phyloP scores from a whole-genome alignment of 2,113 vertebrate genomes.

The Equus przewalskii region DNA sequence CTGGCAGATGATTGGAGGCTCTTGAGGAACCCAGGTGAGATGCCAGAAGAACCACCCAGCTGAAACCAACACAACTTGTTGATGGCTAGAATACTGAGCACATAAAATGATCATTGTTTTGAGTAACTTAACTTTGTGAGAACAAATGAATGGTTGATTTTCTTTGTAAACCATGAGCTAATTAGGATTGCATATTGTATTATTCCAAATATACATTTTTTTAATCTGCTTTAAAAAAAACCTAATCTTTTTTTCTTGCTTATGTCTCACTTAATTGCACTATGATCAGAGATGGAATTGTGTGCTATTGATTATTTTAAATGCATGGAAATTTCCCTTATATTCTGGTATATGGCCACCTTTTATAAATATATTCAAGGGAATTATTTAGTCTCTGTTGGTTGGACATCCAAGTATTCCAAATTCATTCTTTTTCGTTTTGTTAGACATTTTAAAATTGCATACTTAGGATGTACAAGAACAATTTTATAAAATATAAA shows the following conservation, averaged over 20 bases:
- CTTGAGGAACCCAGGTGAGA: not conserved
- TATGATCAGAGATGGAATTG: not conserved
- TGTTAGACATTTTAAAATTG: not conserved
- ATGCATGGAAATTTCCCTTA: not conserved
- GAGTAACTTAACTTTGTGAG: not conserved
- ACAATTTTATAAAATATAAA: not conserved
- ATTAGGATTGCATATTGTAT: no score
- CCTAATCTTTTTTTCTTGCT: not conserved
- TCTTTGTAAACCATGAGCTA: not conserved
- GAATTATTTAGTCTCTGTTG: not conserved
- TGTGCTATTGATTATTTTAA: not conserved
- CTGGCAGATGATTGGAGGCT: not conserved
- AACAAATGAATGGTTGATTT: not conserved
- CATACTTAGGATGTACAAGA: not conserved
- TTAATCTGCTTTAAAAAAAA: not conserved
- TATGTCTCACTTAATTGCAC: not conserved
- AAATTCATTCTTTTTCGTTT: not conserved
- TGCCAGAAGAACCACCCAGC: rapidly evolving
- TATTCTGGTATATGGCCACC: not conserved
- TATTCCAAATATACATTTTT: not conserved
- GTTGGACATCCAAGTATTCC: not conserved
- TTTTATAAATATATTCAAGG: not conserved
- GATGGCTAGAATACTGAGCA: not conserved
- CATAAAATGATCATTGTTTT: not conserved
- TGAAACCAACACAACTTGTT: not conserved